Percentiles rank a stretch among this genome's conserved stretches.
Conservation (phyloP, 2,113 vertebrate genomes). For the Microcebus griseorufus region DNA sequence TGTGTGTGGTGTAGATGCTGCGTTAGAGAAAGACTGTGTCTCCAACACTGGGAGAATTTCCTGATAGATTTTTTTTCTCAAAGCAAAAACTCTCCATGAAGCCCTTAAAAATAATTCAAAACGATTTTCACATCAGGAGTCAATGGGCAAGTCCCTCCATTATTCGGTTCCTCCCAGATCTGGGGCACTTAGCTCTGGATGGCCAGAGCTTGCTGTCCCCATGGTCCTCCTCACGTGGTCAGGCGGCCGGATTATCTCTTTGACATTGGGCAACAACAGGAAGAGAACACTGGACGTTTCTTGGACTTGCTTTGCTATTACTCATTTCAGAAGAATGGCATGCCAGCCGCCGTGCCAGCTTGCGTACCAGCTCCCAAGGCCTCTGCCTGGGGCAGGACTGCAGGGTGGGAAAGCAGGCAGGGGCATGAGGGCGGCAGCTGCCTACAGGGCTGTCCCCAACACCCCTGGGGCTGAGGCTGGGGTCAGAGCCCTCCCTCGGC, state of each 20-base stretch:
- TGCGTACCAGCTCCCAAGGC: not conserved
- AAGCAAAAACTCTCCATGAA: not conserved
- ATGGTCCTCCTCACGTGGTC: rapidly evolving
- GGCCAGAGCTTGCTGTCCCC: not conserved
- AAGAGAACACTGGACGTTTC: not conserved
- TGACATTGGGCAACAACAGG: not conserved
- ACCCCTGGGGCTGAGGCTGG: not conserved
- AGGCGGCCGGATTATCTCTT: not conserved
- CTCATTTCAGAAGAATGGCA: slow-evolving; percentile 55
- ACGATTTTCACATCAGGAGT: not conserved
- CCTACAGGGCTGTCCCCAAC: rapidly evolving
- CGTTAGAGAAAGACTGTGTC: not conserved
- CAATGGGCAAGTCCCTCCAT: rapidly evolving
- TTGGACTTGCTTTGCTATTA: not conserved
- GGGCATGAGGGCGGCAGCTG: not conserved
- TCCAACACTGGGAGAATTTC: not conserved
- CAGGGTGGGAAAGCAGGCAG: not conserved
- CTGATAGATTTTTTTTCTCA: not conserved
- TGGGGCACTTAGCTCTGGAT: rapidly evolving
- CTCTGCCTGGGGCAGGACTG: not conserved
- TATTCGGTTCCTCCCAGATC: rapidly evolving
- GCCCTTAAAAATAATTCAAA: not conserved
- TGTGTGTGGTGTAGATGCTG: rapidly evolving
- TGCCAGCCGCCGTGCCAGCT: rapidly evolving
- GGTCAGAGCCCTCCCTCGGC: not conserved